Base-by-base conservation (phyloP, 2,113 vertebrate genomes). In the Oryzias melastigma region DNA sequence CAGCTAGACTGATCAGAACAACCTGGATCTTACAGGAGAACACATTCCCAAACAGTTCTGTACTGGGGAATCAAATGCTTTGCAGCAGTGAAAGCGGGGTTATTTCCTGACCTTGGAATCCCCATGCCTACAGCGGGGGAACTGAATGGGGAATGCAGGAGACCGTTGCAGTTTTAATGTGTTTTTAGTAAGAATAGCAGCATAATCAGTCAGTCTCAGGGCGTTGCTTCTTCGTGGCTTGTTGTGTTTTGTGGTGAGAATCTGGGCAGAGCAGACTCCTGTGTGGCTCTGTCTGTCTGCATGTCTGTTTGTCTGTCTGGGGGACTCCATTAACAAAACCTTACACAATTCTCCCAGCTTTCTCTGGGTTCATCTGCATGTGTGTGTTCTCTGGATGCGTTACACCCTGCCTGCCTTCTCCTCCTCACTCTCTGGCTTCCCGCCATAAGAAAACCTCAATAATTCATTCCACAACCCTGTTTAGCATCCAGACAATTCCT, bases 401-500 rank as follows among this genome's bases (percentile, higher is more conserved):
- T 83, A 71, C 70, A 68, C 72, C 77, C 69, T 53, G 22, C 22
- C 22, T 22, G 75, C 62, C 64, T 86, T 78, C 63, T 46, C 66
- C 42, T 62, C 45, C 65, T 56, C 42, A 35, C 62, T 57, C 51
- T 29, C 25, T 19, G 27, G 50, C 55, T 62, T 52, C 45, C 49
- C 59, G 57, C 64, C 54, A 76, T 77, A 85, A 78, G 62, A 83
- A 80, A 80, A 71, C 71, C 80, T 89, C 68, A 90, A 87, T 85
- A 84, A 88, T 88, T 86, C 58, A 89, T 85, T 52, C 79, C 73
- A 78, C 61, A 62, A 67, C 62, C 65, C 63, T 71, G 46, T 78
- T 71, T 71, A 73, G 71, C 59, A 84, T 79, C 76, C 66, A 77
- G 73, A 81, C 53, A 67, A 73, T 54, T 75, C 46, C 49, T 52